Conservation (phyloP, 1,140 invertebrate genomes). For the Charaxes varanes region DNA sequence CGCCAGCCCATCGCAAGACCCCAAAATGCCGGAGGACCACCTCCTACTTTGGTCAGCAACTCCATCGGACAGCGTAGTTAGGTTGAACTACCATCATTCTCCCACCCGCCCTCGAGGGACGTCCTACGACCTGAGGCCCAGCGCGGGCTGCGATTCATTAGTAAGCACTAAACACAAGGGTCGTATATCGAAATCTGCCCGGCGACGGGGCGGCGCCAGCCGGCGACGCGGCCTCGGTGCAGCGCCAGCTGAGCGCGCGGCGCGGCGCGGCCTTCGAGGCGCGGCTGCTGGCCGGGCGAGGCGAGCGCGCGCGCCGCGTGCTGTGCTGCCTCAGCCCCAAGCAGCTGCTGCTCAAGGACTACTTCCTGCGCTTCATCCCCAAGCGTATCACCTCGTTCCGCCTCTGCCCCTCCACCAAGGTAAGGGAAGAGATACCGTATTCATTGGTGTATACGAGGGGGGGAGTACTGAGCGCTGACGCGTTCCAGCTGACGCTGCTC, state of each 20-base stretch:
- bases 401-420: conserved; percentile 82
- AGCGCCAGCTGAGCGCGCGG: conserved; percentile 89
- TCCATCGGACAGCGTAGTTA: too few relatives aligned
- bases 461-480: conserved; percentile 73
- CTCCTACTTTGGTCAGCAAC: too few relatives aligned
- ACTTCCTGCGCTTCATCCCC: conserved; percentile 93
- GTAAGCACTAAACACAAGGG: too few relatives aligned
- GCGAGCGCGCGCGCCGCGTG: conserved; percentile 82
- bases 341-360: conserved; percentile 90
- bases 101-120: too few relatives aligned
- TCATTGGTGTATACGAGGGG: too few relatives aligned
- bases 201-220: too few relatives aligned
- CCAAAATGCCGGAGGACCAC: too few relatives aligned
- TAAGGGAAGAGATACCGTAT: conserved; percentile 75
- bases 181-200: too few relatives aligned
- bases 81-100: too few relatives aligned
- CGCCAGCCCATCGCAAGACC: too few relatives aligned
- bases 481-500: conserved; percentile 73
- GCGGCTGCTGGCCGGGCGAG: conserved; percentile 75
- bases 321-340: conserved; percentile 91
- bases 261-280: conserved; percentile 90
- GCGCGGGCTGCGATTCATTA: too few relatives aligned
- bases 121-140: too few relatives aligned
- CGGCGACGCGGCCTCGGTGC: conserved; percentile 87
- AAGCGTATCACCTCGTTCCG: conserved; percentile 94